A percentile compares a stretch with the other conserved stretches of the same genome.
Evolutionary conservation across 2,888 invertebrate genomes (phyloP).

Genomic region (Tetheella fluctuosa): DNA sequence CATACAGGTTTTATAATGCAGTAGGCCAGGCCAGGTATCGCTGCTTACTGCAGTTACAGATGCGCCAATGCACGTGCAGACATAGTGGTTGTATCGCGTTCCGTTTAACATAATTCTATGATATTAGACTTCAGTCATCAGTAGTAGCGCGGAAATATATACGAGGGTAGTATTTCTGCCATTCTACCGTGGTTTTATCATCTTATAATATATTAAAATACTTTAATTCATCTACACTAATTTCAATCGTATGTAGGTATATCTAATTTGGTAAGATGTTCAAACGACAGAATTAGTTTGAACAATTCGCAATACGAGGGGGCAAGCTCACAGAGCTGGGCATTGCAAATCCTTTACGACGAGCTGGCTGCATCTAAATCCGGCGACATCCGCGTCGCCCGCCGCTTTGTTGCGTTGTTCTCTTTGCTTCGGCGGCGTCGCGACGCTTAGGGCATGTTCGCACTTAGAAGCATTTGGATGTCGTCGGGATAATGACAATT

Average conservation of each 20-base stretch:
- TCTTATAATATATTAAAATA: no score
- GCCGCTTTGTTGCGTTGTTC: constrained; percentile 38
- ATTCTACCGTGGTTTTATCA: not conserved
- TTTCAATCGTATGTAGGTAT: constrained; percentile 27
- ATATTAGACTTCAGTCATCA: not conserved
- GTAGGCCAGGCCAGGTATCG: not conserved
- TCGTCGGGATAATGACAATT: constrained; percentile 17
- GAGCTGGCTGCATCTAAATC: constrained; percentile 60
- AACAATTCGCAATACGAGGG: constrained; percentile 62
- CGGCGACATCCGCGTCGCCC: constrained; percentile 70
- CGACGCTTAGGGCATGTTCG: constrained; percentile 31
- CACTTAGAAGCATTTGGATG: constrained; percentile 33
- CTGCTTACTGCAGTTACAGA: not conserved
- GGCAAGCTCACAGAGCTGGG: constrained; percentile 41
- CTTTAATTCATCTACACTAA: not conserved
- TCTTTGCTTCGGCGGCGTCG: constrained; percentile 52
- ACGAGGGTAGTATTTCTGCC: not conserved
- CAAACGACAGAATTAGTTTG: constrained; percentile 60
- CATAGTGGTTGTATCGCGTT: not conserved
- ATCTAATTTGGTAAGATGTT: constrained; percentile 41
- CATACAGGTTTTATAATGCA: constrained; percentile 39
- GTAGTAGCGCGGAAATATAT: not conserved
- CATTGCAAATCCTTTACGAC: constrained; percentile 48
- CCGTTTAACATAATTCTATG: not conserved
- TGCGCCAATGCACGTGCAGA: not conserved